phyloP scores from a whole-genome alignment of 2,888 invertebrate genomes.

The Aethes cnicana region DNA sequence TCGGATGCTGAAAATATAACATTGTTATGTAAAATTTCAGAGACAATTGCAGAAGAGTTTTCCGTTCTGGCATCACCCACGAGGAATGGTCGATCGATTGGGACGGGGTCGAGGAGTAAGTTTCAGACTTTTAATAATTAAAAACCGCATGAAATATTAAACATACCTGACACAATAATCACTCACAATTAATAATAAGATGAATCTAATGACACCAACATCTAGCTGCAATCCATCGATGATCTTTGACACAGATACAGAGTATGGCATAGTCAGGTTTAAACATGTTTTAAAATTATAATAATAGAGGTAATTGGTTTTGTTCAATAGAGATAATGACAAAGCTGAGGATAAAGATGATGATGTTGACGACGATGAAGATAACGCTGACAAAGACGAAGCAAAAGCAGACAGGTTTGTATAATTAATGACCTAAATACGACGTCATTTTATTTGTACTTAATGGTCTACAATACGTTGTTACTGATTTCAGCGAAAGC shows the following conservation, averaged over 20 bases:
- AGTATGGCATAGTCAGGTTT: too few species aligned
- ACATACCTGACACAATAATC: too few species aligned
- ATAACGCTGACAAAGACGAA: background rate
- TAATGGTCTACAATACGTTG: background rate
- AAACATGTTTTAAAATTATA: too few species aligned
- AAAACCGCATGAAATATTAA: too few species aligned
- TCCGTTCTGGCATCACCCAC: conserved; percentile 72
- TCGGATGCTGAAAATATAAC: too few species aligned
- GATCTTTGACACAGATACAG: too few species aligned
- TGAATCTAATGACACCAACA: too few species aligned
- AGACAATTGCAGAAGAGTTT: conserved; percentile 68
- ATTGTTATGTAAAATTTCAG: conserved; percentile 43
- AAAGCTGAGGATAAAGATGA: background rate
- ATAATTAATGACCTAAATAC: background rate
- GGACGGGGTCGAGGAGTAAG: conserved; percentile 62
- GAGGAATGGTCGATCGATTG: conserved; percentile 69
- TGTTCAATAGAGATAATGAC: conserved; percentile 31
- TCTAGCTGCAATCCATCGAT: too few species aligned
- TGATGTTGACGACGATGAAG: background rate
- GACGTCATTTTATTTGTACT: too few species aligned
- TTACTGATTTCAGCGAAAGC: conserved; percentile 11
- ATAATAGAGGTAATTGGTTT: conserved; percentile 1
- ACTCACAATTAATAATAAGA: too few species aligned
- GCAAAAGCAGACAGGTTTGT: background rate
- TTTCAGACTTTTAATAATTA: too few species aligned